These are phyloP conservation scores for Acrobasis suavella DNA, from an alignment of 2,888 invertebrate genomes.

Conservation along the genomic window DNA sequence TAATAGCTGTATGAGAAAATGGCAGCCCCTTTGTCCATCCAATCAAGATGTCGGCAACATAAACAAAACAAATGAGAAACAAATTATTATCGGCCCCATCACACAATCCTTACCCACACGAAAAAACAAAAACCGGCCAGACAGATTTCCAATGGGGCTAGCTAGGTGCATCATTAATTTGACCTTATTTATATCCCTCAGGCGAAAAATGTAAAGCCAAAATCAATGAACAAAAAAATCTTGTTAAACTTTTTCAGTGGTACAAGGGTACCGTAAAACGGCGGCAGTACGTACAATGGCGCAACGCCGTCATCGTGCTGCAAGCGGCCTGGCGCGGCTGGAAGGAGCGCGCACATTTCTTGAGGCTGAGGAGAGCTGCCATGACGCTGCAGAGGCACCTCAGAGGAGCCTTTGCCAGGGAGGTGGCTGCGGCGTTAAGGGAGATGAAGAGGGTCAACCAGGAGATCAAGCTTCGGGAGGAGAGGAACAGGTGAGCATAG, in stretches of 20 bases:
- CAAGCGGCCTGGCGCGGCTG: slow-evolving; percentile 94
- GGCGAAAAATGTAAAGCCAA: too few species aligned
- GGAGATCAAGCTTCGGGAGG: slow-evolving; percentile 91
- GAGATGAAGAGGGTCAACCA: slow-evolving; percentile 94
- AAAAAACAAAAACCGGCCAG: too few species aligned
- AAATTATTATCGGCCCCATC: too few species aligned
- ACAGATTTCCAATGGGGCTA: too few species aligned
- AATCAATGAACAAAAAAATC: not conserved
- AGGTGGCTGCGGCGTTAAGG: slow-evolving; percentile 91
- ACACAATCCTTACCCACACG: too few species aligned
- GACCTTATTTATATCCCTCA: too few species aligned
- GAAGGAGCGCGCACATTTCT: slow-evolving; percentile 91
- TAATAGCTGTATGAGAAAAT: not conserved
- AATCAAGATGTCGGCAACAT: too few species aligned
- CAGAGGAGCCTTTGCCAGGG: slow-evolving; percentile 94
- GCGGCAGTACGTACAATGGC: slow-evolving; percentile 85
- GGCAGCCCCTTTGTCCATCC: too few species aligned
- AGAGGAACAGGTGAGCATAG: slow-evolving; percentile 63
- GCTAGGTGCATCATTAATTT: too few species aligned
- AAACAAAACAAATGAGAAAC: too few species aligned
- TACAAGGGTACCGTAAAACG: slow-evolving; percentile 86
- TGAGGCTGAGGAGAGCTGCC: slow-evolving; percentile 90
- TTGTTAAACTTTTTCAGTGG: slow-evolving; percentile 52
- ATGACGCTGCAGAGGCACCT: slow-evolving; percentile 93
- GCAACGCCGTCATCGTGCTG: slow-evolving; percentile 86